Conservation (phyloP, 2,113 vertebrate genomes). For the Charina bottae region DNA sequence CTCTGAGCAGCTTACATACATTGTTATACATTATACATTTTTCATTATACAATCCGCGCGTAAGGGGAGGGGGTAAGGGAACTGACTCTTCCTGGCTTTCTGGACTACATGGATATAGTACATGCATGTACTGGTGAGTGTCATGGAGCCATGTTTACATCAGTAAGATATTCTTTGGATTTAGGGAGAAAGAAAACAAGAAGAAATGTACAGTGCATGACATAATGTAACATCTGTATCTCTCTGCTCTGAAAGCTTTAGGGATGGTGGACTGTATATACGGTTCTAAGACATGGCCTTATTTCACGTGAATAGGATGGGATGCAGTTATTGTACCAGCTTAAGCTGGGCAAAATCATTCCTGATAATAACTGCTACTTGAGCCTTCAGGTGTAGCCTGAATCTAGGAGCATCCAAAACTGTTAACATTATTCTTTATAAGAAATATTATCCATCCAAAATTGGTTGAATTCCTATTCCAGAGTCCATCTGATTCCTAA, state of each 20-base stretch:
- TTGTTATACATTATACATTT: too few relatives aligned
- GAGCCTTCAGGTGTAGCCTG: background rate
- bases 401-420: background rate
- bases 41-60: too few relatives aligned
- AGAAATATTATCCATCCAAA: background rate
- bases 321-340: background rate
- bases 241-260: background rate
- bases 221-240: too few relatives aligned
- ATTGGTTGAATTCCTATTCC: background rate
- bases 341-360: background rate
- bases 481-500: background rate
- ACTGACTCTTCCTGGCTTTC: too few relatives aligned
- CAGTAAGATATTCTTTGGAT: background rate
- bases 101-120: too few relatives aligned
- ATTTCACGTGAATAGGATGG: background rate
- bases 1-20: too few relatives aligned
- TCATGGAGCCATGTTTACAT: background rate
- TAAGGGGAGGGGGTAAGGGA: too few relatives aligned
- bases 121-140: fast-evolving
- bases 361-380: background rate
- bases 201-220: background rate
- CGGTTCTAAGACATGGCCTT: background rate
- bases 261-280: background rate
- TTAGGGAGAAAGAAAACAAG: background rate
- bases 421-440: background rate